Base-by-base conservation (phyloP, 1,140 invertebrate species). In the Plutomurus gul region DNA sequence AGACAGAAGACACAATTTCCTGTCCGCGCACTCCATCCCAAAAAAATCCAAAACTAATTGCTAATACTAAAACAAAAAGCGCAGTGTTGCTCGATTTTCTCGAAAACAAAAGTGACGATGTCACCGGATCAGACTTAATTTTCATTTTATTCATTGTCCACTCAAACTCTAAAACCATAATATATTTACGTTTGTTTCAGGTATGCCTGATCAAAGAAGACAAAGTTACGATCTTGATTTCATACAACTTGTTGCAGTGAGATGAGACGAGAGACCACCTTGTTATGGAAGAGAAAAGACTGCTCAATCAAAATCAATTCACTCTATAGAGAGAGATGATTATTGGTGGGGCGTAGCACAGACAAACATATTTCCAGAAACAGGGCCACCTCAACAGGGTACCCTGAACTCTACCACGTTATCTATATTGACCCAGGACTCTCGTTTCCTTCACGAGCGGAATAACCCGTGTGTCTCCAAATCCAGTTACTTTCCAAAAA, bases 131-230 rank as follows among this genome's bases (percentile, higher is more conserved):
- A 11, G 56, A 65, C 36, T 65, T 65, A n/a, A 65, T 33, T 65
- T 65, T 65, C 56, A 65, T 65, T 65, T 65, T 65, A 25, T 65
- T 65, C 56, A 65, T 65, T 11, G 56, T 65, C 56, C 56, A 65
- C 56, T 33, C 13, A 65, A 36, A n/a, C 5, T 65, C 30, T 16
- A 65, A 36, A 33, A 25, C 56, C 56, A 65, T 65, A 7, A 11
- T 65, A 65, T 3, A 33, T 60, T 65, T n/a, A n/a, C 25, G 11
- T 33, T 8, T 33, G n/a, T n/a, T 33, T 22, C 47, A 7, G 18
- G 5, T 51, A 51, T 22, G n/a, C n/a, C n/a, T n/a, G n/a, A n/a
- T n/a, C n/a, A n/a, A n/a, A n/a, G n/a, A n/a, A n/a, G n/a, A n/a
- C n/a, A n/a, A n/a, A 51, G 47, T 51, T 51, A 65, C 0, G 13